A percentile compares a stretch with the other conserved stretches of the same genome.
Evolutionary conservation across 2,113 vertebrate genomes (phyloP).

Genomic region (Barbus barbus): DNA sequence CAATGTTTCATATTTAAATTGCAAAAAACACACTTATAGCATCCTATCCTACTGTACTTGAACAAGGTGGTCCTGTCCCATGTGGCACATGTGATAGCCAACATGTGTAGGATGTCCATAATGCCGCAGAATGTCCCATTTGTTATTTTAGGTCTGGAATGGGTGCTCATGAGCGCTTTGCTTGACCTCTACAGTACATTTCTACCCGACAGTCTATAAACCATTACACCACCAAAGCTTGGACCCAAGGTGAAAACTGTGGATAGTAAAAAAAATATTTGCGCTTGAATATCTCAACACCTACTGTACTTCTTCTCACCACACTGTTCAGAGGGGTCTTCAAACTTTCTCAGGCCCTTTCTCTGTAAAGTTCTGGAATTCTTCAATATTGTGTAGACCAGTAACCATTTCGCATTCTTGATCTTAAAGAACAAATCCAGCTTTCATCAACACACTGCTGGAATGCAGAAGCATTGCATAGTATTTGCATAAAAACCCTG

Average conservation of each 20-base stretch:
- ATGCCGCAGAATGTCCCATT: background rate
- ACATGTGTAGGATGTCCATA: background rate
- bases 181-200: background rate
- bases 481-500: background rate
- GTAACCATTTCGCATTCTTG: background rate
- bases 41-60: background rate
- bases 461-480: background rate
- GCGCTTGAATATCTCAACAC: background rate
- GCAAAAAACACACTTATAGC: background rate
- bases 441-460: background rate
- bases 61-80: background rate
- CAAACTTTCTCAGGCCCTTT: background rate
- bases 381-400: background rate
- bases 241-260: background rate
- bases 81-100: background rate
- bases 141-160: no score
- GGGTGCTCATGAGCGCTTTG: no score
- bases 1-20: background rate
- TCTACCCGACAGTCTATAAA: background rate
- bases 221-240: no score
- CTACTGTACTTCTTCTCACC: background rate
- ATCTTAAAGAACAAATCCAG: background rate
- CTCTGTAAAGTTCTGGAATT: background rate
- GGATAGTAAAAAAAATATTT: background rate
- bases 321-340: background rate